These are phyloP conservation scores for Eulemur albifrons DNA, from an alignment of 2,797 vertebrate species.

Conservation along the genomic window DNA sequence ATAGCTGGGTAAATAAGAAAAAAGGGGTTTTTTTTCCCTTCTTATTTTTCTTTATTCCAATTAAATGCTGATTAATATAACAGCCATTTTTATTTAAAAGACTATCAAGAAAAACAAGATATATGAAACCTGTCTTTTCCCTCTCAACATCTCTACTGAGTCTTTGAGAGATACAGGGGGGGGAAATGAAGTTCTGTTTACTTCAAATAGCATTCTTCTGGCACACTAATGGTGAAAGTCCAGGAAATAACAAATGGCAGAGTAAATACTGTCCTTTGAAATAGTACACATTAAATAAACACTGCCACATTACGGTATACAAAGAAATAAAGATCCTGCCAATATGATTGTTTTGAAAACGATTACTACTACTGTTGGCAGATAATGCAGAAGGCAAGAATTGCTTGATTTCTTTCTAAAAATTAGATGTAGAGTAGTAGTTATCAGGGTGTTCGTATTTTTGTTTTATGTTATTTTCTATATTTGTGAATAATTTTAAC, in stretches of 20 bases:
- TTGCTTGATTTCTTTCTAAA: neutral
- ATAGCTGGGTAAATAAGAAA: neutral
- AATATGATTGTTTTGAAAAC: neutral
- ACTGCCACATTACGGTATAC: neutral
- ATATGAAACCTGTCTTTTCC: neutral
- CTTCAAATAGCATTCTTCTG: neutral
- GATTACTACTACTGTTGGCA: neutral
- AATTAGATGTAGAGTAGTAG: neutral
- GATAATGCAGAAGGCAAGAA: neutral
- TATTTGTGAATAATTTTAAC: slow-evolving; percentile 3
- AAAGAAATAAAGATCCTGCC: neutral
- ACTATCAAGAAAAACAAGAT: neutral
- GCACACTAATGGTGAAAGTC: neutral
- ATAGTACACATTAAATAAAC: neutral
- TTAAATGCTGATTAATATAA: neutral
- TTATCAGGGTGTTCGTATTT: neutral
- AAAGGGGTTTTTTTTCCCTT: neutral
- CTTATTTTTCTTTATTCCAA: neutral
- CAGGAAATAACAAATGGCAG: neutral
- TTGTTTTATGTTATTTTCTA: neutral
- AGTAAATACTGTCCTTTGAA: neutral
- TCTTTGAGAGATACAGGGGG: neutral
- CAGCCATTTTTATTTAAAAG: neutral
- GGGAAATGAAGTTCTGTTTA: neutral
- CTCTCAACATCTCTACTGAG: neutral